These are phyloP conservation scores for Micoletzkya japonica DNA, from an alignment of 2,888 invertebrate species.

Conservation along the genomic window DNA sequence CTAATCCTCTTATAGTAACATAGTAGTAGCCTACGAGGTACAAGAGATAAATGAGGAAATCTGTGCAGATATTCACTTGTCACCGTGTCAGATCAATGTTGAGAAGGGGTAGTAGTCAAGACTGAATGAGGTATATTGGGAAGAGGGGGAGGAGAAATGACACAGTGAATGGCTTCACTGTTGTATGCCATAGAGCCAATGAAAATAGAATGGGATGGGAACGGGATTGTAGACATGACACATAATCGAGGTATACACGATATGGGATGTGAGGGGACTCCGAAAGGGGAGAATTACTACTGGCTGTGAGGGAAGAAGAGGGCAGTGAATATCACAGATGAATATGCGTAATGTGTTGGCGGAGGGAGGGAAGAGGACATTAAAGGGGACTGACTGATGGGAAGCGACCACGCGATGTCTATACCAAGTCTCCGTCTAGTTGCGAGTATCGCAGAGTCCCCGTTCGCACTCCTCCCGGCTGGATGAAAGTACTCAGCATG, in stretches of 20 bases:
- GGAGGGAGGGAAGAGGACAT: neutral
- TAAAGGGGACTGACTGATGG: neutral
- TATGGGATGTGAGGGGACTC: neutral
- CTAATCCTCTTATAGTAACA: too few relatives aligned
- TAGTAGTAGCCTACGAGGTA: too few relatives aligned
- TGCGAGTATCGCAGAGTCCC: slow-evolving; percentile 45
- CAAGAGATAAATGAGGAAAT: too few relatives aligned
- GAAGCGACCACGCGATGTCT: neutral
- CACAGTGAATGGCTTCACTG: too few relatives aligned
- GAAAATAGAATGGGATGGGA: too few relatives aligned
- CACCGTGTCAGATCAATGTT: too few relatives aligned
- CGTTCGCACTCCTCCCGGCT: slow-evolving; percentile 36
- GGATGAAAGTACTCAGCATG: slow-evolving; percentile 37
- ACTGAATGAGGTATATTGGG: too few relatives aligned
- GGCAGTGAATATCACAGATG: neutral
- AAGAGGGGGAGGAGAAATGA: too few relatives aligned
- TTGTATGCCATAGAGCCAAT: too few relatives aligned
- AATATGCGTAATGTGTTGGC: neutral
- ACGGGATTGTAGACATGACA: too few relatives aligned
- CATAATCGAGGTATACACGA: slow-evolving; percentile 1
- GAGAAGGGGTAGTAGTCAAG: too few relatives aligned
- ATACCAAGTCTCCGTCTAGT: slow-evolving; percentile 51
- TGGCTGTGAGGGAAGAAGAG: neutral
- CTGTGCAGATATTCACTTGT: too few relatives aligned
- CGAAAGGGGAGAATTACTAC: neutral